Evolutionary conservation across 2,113 vertebrate genomes (phyloP).

Genomic region (Heterotilapia buettikoferi): DNA sequence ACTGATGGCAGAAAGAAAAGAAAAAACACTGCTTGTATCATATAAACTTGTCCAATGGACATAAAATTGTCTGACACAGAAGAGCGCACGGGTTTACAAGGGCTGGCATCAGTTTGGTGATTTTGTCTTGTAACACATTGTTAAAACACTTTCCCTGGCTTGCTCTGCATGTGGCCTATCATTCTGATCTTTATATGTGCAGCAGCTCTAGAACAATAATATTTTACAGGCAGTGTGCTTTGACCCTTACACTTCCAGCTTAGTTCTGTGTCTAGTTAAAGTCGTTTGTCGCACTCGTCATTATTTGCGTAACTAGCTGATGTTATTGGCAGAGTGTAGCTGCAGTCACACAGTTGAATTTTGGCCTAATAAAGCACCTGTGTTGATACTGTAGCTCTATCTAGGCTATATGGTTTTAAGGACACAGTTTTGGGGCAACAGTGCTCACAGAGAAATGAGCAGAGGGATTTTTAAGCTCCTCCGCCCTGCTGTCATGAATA

Average conservation of each 20-base stretch:
- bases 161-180: not conserved
- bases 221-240: not conserved
- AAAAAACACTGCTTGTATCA: not conserved
- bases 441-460: not conserved
- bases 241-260: not conserved
- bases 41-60: not conserved
- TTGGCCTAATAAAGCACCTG: not conserved
- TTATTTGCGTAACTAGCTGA: not conserved
- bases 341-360: not conserved
- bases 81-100: slow-evolving; percentile 19
- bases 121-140: slow-evolving; percentile 4
- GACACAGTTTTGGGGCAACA: not conserved
- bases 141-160: not conserved
- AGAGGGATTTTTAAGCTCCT: not conserved
- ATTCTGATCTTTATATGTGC: not conserved
- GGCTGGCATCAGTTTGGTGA: slow-evolving; percentile 17
- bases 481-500: not conserved
- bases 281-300: not conserved
- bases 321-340: not conserved
- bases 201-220: not conserved
- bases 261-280: not conserved
- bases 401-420: not conserved
- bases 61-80: slow-evolving; percentile 15
- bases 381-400: not conserved
- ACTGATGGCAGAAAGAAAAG: not conserved